Evolutionary conservation across 1,140 invertebrate species (phyloP), one percentile per base, ranked within the genome.

Genomic region (Penaeus chinensis): DNA sequence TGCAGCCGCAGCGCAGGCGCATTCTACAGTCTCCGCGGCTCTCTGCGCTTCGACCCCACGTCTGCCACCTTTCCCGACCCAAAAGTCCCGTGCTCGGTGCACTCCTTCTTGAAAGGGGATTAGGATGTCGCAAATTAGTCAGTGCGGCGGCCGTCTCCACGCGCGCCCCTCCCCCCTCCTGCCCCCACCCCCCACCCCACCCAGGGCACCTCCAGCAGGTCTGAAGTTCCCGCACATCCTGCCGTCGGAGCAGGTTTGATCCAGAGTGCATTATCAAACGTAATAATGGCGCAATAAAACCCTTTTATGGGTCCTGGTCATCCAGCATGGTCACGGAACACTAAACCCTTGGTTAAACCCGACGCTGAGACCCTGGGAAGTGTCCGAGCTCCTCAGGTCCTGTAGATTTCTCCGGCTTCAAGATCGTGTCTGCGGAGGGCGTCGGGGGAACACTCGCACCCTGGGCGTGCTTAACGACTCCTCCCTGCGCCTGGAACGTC

Each of bases 231-330:
- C 47, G 47, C 47, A 47, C 47, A 47, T 47, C n/a, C 66, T 32
- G 65, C 82, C 62, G 13, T 24, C 77, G 27, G 84, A 69, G 24
- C 84, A 19, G 63, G 66, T 66, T 61, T 82, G 85, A 87, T 81
- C 78, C 78, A 61, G 79, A 82, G 78, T 82, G 85, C 85, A 87
- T 87, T 87, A 87, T 87, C 85, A 87, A 87, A 74, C 65, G 85
- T 87, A 87, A 87, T 87, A 87, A 87, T 82, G 69, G 78, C 78
- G 85, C 85, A 74, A 87, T 87, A 87, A 87, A 87, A 54, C 85
- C 85, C 85, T 87, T 87, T 87, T 82, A 87, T 87, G 85, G 85
- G 63, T 81, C 85, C 77, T 71, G 85, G 85, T 81, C 85, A 87
- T 87, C 85, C 85, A 74, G 78, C 54, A 78, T 74, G 85, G 69